A percentile compares a stretch with the other conserved stretches of the same genome.
Evolutionary conservation across 2,113 vertebrate genomes (phyloP).

Genomic region (Equus przewalskii): DNA sequence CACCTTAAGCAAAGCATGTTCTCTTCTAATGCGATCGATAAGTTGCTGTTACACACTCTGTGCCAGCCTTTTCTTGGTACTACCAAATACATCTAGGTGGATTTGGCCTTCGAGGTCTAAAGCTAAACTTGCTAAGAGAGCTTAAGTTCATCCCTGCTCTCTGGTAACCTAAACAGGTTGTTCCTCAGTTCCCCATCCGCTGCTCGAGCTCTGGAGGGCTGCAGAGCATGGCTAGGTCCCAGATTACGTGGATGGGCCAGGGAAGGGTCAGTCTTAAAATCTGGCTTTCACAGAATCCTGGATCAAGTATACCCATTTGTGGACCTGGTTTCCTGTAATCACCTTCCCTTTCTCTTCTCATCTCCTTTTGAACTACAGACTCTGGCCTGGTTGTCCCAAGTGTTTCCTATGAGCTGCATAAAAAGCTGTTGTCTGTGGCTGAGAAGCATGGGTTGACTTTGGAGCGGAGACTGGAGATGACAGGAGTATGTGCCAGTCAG

Average conservation of each 20-base stretch:
- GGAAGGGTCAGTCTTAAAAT: not conserved
- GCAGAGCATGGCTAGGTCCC: not conserved
- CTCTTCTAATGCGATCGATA: not conserved
- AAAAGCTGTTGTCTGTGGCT: slow-evolving; percentile 93
- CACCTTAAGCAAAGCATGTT: not conserved
- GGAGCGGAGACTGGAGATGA: slow-evolving; percentile 97
- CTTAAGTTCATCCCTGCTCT: not conserved
- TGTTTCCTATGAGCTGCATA: slow-evolving; percentile 96
- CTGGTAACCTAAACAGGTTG: not conserved
- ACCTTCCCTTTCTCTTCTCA: not conserved
- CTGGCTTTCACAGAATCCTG: not conserved
- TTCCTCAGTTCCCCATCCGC: not conserved
- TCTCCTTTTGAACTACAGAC: slow-evolving; percentile 87
- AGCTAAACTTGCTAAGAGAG: not conserved
- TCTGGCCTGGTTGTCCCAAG: slow-evolving; percentile 97
- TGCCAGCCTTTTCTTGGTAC: not conserved
- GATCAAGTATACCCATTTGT: not conserved
- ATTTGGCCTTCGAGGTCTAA: not conserved
- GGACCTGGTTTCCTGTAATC: not conserved
- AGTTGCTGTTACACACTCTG: not conserved
- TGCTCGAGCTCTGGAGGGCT: not conserved
- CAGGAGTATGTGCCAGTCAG: slow-evolving; percentile 97
- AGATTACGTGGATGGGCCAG: not conserved
- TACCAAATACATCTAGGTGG: not conserved
- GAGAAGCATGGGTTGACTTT: slow-evolving; percentile 96